Evolutionary conservation across 2,888 invertebrate species (phyloP).

Genomic region (Agrenia bidenticulata): DNA sequence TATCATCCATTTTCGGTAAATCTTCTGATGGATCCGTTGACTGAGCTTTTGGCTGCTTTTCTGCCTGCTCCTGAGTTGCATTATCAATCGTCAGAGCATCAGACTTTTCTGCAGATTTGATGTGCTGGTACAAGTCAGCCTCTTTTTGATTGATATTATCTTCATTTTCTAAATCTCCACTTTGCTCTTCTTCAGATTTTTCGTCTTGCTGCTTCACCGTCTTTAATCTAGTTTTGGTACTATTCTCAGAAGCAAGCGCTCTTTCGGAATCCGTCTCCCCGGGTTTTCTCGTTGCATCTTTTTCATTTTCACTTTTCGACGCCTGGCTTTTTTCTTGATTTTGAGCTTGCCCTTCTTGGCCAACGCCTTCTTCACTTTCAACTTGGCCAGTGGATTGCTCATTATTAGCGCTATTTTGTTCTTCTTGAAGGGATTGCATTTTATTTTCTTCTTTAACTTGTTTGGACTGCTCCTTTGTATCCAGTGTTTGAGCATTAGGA

Average conservation of each 20-base stretch:
- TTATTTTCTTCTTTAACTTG: conserved; percentile 33
- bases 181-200: conserved; percentile 59
- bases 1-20: conserved; percentile 55
- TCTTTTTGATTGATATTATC: conserved; percentile 55
- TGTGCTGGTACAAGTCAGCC: conserved; percentile 76
- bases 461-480: conserved; percentile 18
- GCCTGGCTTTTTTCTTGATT: conserved; percentile 36
- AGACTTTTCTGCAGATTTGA: conserved; percentile 72
- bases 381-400: conserved; percentile 55
- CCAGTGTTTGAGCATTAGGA: conserved; percentile 27
- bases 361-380: conserved; percentile 55
- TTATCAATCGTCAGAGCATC: conserved; percentile 66
- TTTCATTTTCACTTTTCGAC: conserved; percentile 25
- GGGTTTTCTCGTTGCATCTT: conserved; percentile 43
- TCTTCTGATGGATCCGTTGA: conserved; percentile 58
- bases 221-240: conserved; percentile 58
- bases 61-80: conserved; percentile 67
- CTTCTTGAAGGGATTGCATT: conserved; percentile 32
- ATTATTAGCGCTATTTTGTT: conserved; percentile 42
- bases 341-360: conserved; percentile 54
- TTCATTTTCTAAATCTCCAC: conserved; percentile 54
- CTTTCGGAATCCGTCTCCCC: conserved; percentile 51
- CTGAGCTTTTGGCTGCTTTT: conserved; percentile 63
- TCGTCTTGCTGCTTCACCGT: conserved; percentile 60
- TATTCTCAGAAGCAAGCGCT: conserved; percentile 33